Conservation (phyloP, 2,797 vertebrate genomes). For the Petrocephalus sullivani region DNA sequence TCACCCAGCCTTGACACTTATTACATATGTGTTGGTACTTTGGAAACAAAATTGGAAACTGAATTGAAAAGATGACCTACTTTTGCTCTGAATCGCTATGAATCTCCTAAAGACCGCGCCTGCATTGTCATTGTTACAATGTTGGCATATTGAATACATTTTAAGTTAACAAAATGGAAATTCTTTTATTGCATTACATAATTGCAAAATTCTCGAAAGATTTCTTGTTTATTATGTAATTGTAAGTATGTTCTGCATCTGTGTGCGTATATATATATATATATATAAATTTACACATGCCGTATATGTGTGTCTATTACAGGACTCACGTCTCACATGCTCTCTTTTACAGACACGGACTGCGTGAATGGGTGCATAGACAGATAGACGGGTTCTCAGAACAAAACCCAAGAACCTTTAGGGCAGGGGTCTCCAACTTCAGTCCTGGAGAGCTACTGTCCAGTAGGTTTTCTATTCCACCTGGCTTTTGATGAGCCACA, state of each 20-base stretch:
- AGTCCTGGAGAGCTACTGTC: too few species aligned
- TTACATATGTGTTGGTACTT: background rate
- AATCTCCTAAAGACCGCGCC: background rate
- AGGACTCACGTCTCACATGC: background rate
- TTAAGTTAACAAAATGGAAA: background rate
- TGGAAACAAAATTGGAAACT: constrained; percentile 14
- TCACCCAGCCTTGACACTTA: background rate
- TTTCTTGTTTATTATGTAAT: background rate
- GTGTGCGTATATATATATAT: background rate
- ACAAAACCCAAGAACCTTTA: background rate
- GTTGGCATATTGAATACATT: background rate
- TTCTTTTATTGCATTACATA: background rate
- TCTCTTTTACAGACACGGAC: too few species aligned
- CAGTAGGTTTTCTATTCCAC: too few species aligned
- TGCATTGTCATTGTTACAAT: background rate
- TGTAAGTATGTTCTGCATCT: background rate
- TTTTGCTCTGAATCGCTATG: constrained; percentile 5
- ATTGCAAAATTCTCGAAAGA: background rate
- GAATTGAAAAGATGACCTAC: constrained; percentile 6
- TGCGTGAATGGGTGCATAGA: background rate
- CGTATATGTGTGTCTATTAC: background rate
- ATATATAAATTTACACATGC: background rate
- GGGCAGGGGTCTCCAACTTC: too few species aligned
- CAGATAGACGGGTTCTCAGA: background rate
- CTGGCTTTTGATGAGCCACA: too few species aligned